Conservation (phyloP, 2,797 vertebrate genomes). For the Hapalemur alaotrensis region DNA sequence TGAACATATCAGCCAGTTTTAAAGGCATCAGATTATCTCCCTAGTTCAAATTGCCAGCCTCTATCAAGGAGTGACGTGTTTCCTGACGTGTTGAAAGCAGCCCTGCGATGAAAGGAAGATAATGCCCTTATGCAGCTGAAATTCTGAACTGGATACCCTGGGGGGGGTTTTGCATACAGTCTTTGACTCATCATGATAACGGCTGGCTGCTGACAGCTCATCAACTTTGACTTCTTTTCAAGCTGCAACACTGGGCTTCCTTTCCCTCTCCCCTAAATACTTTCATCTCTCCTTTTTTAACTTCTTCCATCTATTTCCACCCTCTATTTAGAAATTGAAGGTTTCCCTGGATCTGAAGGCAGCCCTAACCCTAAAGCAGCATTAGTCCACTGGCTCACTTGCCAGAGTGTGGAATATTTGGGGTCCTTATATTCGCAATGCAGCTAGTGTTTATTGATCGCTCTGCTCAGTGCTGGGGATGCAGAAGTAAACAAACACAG, state of each 20-base stretch:
- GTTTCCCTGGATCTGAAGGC: background rate
- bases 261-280: background rate
- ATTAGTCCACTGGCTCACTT: background rate
- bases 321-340: background rate
- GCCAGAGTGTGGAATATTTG: background rate
- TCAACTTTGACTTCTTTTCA: slow-evolving; percentile 81
- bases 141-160: slow-evolving; percentile 63
- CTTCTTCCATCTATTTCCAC: background rate
- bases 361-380: background rate
- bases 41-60: slow-evolving; percentile 47
- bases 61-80: slow-evolving; percentile 55
- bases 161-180: slow-evolving; percentile 65
- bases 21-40: slow-evolving; percentile 61
- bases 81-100: slow-evolving; percentile 67
- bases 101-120: slow-evolving; percentile 68
- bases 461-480: background rate
- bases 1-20: slow-evolving; percentile 67
- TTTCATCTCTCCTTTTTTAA: background rate
- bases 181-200: slow-evolving; percentile 73
- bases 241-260: background rate
- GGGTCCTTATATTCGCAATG: background rate
- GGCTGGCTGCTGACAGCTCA: slow-evolving; percentile 71
- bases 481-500: background rate
- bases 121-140: slow-evolving; percentile 68
- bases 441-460: background rate